Conservation (phyloP, 2,113 vertebrate genomes). For the Melanerpes aurifrons region DNA sequence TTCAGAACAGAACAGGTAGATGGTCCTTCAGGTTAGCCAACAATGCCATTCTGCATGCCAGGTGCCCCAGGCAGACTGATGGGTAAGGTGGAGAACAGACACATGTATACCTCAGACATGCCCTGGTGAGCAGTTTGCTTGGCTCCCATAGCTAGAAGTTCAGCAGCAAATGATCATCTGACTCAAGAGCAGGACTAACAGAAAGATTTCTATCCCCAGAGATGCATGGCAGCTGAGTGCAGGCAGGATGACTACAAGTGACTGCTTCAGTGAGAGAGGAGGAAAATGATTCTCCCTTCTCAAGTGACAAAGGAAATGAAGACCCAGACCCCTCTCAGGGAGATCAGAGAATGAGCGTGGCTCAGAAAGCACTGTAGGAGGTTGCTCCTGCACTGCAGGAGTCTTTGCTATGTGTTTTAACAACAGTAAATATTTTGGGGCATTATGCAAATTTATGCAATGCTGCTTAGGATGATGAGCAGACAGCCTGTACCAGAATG, state of each 20-base stretch:
- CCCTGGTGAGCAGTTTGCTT: neutral
- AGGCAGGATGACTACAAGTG: neutral
- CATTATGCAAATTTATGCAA: constrained; percentile 7
- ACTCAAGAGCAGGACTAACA: neutral
- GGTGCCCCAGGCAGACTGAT: neutral
- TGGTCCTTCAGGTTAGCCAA: neutral
- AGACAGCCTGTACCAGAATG: neutral
- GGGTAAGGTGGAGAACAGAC: neutral
- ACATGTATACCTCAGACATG: neutral
- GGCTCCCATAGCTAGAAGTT: neutral
- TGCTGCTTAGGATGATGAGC: neutral
- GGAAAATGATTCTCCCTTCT: constrained; percentile 7
- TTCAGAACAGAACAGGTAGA: neutral
- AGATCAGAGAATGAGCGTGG: neutral
- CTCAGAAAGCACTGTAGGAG: constrained; percentile 4
- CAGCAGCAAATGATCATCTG: neutral
- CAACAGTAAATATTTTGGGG: constrained; percentile 27
- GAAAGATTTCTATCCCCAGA: neutral
- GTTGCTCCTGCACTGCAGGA: neutral
- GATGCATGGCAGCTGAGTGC: neutral
- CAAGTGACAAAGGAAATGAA: constrained; percentile 13
- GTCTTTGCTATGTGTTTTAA: neutral
- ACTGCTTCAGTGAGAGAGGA: neutral
- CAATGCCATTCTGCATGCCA: neutral
- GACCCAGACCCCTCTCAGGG: neutral